Percentiles rank a stretch among this genome's conserved stretches.
Conservation (phyloP, 2,113 vertebrate species). For the Etheostoma cragini region DNA sequence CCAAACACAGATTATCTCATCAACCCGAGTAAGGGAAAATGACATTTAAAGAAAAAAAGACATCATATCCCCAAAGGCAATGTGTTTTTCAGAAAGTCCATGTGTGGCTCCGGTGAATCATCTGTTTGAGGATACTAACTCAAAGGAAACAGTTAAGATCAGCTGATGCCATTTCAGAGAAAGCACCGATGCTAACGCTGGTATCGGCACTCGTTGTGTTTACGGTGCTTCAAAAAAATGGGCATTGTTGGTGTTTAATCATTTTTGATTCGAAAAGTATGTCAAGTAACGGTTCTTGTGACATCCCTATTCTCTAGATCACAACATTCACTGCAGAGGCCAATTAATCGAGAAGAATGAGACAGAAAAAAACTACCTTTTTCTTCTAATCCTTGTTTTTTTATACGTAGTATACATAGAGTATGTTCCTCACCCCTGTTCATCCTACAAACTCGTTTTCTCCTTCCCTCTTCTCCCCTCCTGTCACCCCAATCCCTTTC, state of each 20-base stretch:
- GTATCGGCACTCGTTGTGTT: no score
- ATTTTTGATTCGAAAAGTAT: no score
- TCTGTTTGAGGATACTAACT: slow-evolving; percentile 33
- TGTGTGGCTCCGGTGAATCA: slow-evolving; percentile 32
- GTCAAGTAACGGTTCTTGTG: no score
- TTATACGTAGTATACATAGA: neutral
- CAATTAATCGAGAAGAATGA: slow-evolving; percentile 14
- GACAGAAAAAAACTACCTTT: neutral
- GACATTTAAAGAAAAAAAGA: slow-evolving; percentile 28
- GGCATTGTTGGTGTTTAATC: no score
- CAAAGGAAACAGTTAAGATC: slow-evolving; percentile 41
- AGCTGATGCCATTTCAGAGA: slow-evolving; percentile 44
- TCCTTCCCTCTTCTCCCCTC: slow-evolving; percentile 4
- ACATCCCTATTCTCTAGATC: neutral
- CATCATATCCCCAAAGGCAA: neutral
- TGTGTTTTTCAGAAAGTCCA: slow-evolving; percentile 31
- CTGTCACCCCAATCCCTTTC: slow-evolving; percentile 17
- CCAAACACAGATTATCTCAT: slow-evolving; percentile 34
- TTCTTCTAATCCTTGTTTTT: slow-evolving; percentile 6
- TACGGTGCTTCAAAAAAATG: no score
- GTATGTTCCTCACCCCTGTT: neutral
- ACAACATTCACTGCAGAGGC: slow-evolving; percentile 7
- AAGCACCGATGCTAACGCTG: no score
- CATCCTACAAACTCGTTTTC: neutral
- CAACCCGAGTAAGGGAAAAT: neutral